Evolutionary conservation across 1,140 invertebrate genomes (phyloP).

Genomic region (Oedothorax gibbosus): DNA sequence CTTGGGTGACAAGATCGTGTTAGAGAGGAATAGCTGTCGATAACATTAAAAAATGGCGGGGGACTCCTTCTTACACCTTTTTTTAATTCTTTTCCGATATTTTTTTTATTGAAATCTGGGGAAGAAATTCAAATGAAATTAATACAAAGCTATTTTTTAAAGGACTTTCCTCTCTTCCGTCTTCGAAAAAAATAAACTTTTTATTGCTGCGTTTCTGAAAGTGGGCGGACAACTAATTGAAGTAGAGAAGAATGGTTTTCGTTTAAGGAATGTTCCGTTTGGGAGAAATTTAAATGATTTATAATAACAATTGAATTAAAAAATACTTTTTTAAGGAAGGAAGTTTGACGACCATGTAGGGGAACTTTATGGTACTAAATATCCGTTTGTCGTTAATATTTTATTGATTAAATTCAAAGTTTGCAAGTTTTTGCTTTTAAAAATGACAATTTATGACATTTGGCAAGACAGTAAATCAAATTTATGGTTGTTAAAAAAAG

Average conservation of each 20-base stretch:
- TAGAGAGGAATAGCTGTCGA: conserved; percentile 41
- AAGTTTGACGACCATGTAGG: no score
- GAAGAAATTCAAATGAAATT: conserved; percentile 56
- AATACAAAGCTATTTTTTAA: conserved; percentile 37
- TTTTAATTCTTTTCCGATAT: conserved; percentile 36
- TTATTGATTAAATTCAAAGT: no score
- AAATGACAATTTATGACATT: no score
- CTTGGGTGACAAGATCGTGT: conserved; percentile 50
- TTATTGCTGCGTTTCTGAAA: conserved; percentile 25
- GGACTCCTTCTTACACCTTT: neutral
- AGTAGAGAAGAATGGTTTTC: conserved; percentile 34
- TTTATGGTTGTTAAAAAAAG: no score
- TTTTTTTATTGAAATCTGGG: conserved; percentile 6
- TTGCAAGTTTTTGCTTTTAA: no score
- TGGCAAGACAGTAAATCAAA: no score
- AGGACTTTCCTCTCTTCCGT: neutral
- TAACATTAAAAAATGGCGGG: conserved; percentile 27
- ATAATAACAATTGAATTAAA: conserved; percentile 24
- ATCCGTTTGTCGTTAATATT: no score
- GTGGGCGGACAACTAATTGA: conserved; percentile 41
- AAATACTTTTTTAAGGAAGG: no score
- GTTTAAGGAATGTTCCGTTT: neutral
- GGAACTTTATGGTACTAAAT: no score
- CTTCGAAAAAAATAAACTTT: conserved; percentile 26
- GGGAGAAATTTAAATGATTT: conserved; percentile 36